Percentiles rank a stretch among this genome's conserved stretches.
Conservation (phyloP, 2,113 vertebrate species). For the Menura novaehollandiae region DNA sequence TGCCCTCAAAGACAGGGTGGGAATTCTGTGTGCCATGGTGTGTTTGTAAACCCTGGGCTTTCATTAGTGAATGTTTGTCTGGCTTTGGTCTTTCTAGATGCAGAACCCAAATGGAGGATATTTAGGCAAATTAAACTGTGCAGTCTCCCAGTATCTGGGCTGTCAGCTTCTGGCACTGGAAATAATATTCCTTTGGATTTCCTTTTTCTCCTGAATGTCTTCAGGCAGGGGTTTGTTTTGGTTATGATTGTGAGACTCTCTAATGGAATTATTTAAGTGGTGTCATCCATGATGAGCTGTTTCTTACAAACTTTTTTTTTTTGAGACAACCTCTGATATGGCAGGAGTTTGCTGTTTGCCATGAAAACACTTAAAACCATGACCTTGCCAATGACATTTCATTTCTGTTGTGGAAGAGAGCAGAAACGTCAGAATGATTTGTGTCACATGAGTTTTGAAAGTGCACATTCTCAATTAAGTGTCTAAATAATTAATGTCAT, state of each 20-base stretch:
- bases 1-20: background rate
- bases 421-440: background rate
- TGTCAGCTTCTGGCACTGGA: background rate
- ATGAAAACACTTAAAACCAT: background rate
- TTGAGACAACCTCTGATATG: background rate
- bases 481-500: background rate
- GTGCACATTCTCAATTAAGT: background rate
- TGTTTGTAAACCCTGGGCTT: background rate
- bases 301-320: background rate
- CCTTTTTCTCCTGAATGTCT: background rate
- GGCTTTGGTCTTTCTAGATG: background rate
- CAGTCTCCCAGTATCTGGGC: background rate
- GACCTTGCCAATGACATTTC: background rate
- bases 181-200: background rate
- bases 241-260: background rate
- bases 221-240: background rate
- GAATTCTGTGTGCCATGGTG: background rate
- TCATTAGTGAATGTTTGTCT: background rate
- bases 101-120: background rate
- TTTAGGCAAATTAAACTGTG: background rate
- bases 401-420: background rate
- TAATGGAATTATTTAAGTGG: background rate
- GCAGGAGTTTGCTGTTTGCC: background rate
- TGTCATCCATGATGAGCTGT: background rate
- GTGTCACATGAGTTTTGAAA: background rate